Conservation (phyloP, 1,140 invertebrate genomes). For the Vanessa tameamea region DNA sequence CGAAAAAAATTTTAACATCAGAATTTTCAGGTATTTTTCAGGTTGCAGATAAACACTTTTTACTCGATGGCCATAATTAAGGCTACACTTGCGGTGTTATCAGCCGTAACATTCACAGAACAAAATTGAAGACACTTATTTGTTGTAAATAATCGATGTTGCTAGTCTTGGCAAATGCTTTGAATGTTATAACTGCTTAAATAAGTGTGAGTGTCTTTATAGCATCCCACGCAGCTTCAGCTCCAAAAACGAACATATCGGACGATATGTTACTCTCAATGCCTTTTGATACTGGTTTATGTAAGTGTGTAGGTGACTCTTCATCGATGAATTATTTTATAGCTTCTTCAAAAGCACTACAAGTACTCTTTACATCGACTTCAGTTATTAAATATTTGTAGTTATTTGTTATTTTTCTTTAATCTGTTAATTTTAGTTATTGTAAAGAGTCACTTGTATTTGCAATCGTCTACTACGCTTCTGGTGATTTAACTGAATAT, state of each 20-base stretch:
- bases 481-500: slow-evolving; percentile 44
- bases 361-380: slow-evolving; percentile 50
- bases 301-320: slow-evolving; percentile 34
- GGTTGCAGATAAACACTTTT: background rate
- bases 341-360: slow-evolving; percentile 32
- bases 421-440: background rate
- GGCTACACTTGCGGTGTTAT: slow-evolving; percentile 14
- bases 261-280: background rate
- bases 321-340: slow-evolving; percentile 19
- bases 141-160: slow-evolving; percentile 61
- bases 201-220: slow-evolving; percentile 29
- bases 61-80: background rate
- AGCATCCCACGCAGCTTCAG: slow-evolving; percentile 34
- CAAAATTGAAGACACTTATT: slow-evolving; percentile 2
- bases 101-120: slow-evolving; percentile 27
- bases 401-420: background rate
- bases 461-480: slow-evolving; percentile 64
- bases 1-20: no score
- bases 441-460: slow-evolving; percentile 57
- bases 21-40: background rate
- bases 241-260: slow-evolving; percentile 6
- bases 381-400: background rate
- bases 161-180: slow-evolving; percentile 72
- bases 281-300: slow-evolving; percentile 12
- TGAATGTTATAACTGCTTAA: slow-evolving; percentile 62